These are phyloP conservation scores for Falco punctatus DNA, from an alignment of 2,113 vertebrate genomes.

Conservation along the genomic window DNA sequence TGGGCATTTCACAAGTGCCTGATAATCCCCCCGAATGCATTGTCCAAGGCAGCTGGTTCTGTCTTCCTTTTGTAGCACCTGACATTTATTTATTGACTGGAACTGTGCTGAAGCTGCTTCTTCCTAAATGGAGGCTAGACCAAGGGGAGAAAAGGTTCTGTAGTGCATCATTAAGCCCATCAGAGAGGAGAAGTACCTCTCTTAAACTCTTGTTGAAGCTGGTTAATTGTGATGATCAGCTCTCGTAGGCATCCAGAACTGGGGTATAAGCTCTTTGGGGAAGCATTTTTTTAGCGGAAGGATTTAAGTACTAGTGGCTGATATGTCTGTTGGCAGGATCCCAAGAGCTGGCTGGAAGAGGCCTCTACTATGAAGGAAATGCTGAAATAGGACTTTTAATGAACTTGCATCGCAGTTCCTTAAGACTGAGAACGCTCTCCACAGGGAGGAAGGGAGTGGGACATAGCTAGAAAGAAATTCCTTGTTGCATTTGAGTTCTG, in stretches of 20 bases:
- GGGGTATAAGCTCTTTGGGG: conserved; percentile 31
- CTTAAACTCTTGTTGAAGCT: background rate
- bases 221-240: conserved; percentile 10
- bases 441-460: conserved; percentile 3
- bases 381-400: conserved; percentile 57
- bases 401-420: conserved; percentile 37
- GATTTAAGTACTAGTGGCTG: conserved; percentile 43
- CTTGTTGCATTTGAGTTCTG: background rate
- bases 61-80: conserved; percentile 20
- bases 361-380: conserved; percentile 40
- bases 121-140: background rate
- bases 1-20: background rate
- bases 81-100: conserved; percentile 28
- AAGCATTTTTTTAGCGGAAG: conserved; percentile 42
- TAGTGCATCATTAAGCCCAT: background rate
- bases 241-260: background rate
- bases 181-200: background rate
- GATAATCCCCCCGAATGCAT: background rate
- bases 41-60: background rate
- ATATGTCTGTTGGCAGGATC: conserved; percentile 47
- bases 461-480: conserved; percentile 10
- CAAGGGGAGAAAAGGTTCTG: background rate
- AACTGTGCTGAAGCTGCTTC: background rate
- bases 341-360: conserved; percentile 54
- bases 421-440: conserved; percentile 1